Evolutionary conservation across 2,113 vertebrate species (phyloP).

Genomic region (Telmatochromis brichardi): DNA sequence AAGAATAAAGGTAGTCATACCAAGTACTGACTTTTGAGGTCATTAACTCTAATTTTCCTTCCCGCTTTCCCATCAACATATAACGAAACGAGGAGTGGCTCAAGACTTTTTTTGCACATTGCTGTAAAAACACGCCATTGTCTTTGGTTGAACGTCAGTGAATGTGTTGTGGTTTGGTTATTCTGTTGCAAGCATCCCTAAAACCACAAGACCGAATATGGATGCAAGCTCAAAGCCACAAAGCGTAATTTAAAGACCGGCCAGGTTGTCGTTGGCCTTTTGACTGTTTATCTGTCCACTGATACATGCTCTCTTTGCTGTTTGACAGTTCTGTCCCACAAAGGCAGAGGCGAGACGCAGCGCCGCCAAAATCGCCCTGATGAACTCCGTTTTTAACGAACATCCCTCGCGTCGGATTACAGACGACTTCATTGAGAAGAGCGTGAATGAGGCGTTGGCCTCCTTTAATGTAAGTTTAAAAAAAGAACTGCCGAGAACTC

Average conservation of each 20-base stretch:
- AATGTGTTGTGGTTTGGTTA: background rate
- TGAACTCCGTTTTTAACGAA: constrained; percentile 98
- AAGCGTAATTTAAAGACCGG: background rate
- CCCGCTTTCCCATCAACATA: background rate
- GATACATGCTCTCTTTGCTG: background rate
- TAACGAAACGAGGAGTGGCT: background rate
- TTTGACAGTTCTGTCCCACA: constrained; percentile 89
- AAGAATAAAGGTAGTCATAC: background rate
- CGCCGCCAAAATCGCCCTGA: constrained; percentile 93
- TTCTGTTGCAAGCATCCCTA: background rate
- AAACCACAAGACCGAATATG: background rate
- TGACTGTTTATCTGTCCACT: background rate
- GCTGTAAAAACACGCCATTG: background rate
- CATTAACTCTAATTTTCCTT: background rate
- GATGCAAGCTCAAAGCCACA: background rate
- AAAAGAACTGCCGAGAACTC: background rate
- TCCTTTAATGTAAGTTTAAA: constrained; percentile 85
- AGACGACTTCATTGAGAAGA: constrained; percentile 96
- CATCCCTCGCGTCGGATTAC: constrained; percentile 94
- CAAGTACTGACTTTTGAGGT: background rate
- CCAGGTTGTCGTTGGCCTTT: background rate
- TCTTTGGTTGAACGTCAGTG: background rate
- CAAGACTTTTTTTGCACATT: background rate
- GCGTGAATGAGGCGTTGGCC: constrained; percentile 88
- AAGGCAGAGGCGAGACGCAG: constrained; percentile 93